Conservation (phyloP, 2,113 vertebrate species). For the Lethenteron reissneri region DNA sequence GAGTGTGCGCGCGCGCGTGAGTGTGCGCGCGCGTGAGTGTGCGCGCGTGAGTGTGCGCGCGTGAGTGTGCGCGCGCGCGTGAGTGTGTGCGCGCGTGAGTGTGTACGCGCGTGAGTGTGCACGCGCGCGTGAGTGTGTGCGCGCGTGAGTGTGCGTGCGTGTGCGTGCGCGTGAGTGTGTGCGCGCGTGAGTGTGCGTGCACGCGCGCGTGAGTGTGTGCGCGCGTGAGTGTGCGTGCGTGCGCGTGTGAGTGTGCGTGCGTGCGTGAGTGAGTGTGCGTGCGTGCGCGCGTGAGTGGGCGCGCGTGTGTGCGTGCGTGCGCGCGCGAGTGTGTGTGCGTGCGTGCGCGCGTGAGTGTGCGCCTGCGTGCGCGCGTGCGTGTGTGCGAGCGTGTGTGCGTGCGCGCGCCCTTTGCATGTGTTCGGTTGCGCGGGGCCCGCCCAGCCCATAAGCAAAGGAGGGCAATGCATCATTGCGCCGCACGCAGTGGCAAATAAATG, state of each 20-base stretch:
- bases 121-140: neutral
- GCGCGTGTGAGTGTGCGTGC: neutral
- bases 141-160: neutral
- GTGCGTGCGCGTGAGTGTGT: neutral
- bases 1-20: no score
- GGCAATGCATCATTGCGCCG: neutral
- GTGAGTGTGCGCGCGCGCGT: no score
- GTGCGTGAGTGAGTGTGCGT: no score
- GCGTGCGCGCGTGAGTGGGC: no score
- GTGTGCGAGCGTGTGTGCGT: no score
- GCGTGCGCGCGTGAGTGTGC: no score
- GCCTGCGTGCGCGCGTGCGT: no score
- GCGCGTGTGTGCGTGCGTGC: neutral
- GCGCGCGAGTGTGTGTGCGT: neutral
- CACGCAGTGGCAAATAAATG: constrained; percentile 4
- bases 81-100: no score
- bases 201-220: neutral
- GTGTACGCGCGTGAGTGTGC: neutral
- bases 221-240: neutral
- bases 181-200: neutral
- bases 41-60: neutral
- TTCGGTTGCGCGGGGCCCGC: no score
- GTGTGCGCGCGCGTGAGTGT: neutral
- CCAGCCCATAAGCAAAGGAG: no score
- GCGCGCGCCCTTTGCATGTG: no score